A percentile compares a stretch with the other conserved stretches of the same genome.
phyloP scores from a whole-genome alignment of 2,113 vertebrate species.

The Arvicanthis niloticus region DNA sequence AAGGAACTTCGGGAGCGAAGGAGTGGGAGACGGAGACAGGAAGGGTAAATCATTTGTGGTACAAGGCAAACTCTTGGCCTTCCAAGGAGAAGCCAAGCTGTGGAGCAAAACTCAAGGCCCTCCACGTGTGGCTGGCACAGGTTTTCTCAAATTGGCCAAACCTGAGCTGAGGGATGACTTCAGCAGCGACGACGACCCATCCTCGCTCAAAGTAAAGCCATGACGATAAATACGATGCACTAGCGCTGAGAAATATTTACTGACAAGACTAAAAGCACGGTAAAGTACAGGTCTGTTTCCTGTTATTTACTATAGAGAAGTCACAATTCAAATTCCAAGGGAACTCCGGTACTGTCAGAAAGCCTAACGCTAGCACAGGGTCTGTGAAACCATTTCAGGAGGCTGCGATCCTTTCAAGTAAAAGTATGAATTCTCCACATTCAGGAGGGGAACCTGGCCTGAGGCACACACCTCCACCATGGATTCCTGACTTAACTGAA shows the following conservation, averaged over 20 bases:
- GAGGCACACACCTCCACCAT: neutral
- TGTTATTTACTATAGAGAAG: neutral
- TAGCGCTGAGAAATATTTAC: neutral
- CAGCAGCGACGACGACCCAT: neutral
- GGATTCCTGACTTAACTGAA: neutral
- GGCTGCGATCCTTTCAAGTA: neutral
- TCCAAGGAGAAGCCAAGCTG: neutral
- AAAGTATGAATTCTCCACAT: constrained; percentile 26
- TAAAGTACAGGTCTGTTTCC: neutral
- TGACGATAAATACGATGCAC: neutral
- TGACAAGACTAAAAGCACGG: neutral
- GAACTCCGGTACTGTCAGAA: neutral
- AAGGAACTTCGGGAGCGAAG: neutral
- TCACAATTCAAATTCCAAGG: neutral
- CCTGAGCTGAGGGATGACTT: constrained; percentile 19
- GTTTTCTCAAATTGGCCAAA: neutral
- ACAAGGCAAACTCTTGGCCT: neutral
- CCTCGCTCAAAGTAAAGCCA: neutral
- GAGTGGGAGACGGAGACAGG: constrained; percentile 1
- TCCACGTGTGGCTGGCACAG: neutral
- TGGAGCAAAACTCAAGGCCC: neutral
- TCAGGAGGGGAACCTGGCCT: neutral
- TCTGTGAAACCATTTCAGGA: neutral
- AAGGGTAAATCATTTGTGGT: neutral
- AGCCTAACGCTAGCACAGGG: neutral